phyloP scores from a whole-genome alignment of 2,113 vertebrate genomes.

The Rhadina sibilatrix region DNA sequence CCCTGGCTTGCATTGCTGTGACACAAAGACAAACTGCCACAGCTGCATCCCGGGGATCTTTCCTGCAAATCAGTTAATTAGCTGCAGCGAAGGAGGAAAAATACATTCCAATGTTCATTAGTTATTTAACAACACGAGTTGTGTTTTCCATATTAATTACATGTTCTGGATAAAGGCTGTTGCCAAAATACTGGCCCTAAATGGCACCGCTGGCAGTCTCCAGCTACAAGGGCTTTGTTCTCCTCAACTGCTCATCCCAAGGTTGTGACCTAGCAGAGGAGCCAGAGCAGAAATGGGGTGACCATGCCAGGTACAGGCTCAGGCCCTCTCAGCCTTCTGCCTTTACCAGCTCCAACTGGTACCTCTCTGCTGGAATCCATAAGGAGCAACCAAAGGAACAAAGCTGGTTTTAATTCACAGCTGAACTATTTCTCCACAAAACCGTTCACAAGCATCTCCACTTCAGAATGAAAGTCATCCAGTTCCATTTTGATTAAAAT shows the following conservation, averaged over 20 bases:
- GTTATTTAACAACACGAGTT: constrained; percentile 27
- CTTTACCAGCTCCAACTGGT: accelerated
- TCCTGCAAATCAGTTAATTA: constrained; percentile 16
- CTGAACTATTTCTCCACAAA: neutral
- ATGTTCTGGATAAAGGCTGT: neutral
- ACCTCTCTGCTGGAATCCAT: neutral
- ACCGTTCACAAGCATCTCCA: neutral
- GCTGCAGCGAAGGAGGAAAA: neutral
- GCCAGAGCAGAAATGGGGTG: neutral
- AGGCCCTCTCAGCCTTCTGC: neutral
- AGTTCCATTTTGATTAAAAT: neutral
- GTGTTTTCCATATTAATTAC: constrained; percentile 31
- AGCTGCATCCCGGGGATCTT: neutral
- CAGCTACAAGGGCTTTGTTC: neutral
- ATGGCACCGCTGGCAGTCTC: neutral
- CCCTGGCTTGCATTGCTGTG: neutral
- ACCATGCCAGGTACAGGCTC: accelerated
- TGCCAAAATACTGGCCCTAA: neutral
- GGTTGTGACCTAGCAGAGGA: neutral
- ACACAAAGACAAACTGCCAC: neutral
- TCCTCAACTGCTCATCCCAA: neutral
- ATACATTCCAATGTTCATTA: neutral
- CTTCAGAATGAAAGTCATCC: neutral
- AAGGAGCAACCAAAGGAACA: neutral
- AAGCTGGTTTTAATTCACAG: neutral